These are phyloP conservation scores for Urocyon cinereoargenteus DNA, from an alignment of 2,797 vertebrate species.

Conservation along the genomic window DNA sequence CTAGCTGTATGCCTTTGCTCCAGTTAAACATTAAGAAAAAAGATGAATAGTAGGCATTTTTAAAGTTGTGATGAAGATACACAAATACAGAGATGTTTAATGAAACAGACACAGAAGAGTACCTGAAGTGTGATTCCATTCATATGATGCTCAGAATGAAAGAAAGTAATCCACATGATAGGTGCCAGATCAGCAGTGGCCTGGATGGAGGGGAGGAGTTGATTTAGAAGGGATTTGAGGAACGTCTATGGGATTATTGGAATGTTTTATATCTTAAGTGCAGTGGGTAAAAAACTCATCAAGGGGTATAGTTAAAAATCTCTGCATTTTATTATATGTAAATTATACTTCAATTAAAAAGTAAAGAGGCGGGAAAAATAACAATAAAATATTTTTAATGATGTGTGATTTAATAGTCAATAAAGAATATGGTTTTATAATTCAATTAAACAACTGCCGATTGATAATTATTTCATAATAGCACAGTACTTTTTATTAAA, in stretches of 20 bases:
- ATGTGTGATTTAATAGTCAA: constrained; percentile 67
- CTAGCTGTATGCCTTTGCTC: neutral
- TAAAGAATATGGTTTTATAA: constrained; percentile 70
- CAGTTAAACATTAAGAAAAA: neutral
- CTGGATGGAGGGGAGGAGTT: accelerated
- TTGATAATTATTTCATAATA: constrained; percentile 67
- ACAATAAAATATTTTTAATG: constrained; percentile 70
- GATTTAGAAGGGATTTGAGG: neutral
- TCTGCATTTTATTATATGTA: constrained; percentile 59
- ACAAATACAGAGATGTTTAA: neutral
- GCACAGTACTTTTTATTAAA: constrained; percentile 59
- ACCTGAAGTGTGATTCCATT: neutral
- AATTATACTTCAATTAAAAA: constrained; percentile 75
- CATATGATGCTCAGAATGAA: neutral
- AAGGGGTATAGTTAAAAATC: constrained; percentile 64
- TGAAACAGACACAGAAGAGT: neutral
- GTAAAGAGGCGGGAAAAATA: constrained; percentile 55
- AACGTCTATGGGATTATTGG: neutral
- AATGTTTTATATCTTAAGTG: constrained; percentile 52
- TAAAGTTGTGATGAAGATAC: neutral
- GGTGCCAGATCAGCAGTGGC: accelerated
- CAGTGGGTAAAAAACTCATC: constrained; percentile 51
- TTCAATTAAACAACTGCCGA: constrained; percentile 65
- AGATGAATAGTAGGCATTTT: neutral
- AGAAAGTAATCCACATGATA: neutral